A percentile compares a stretch with the other conserved stretches of the same genome.
These are phyloP conservation scores for Invenusta paracnida DNA, from an alignment of 2,888 invertebrate genomes.

Conservation along the genomic window DNA sequence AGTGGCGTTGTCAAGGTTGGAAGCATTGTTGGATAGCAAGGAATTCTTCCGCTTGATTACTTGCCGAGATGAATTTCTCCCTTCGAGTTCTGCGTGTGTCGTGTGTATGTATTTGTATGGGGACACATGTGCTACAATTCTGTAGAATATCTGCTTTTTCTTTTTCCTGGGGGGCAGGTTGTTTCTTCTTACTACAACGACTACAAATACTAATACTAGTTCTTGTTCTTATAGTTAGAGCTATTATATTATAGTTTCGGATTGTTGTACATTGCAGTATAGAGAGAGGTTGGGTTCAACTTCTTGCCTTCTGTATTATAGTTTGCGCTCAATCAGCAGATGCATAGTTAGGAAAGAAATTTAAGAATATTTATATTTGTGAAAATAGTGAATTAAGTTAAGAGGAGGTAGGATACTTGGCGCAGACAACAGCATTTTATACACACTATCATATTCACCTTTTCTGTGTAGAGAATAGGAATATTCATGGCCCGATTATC, in stretches of 20 bases:
- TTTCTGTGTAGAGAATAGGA: background rate
- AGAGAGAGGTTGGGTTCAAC: too few species aligned
- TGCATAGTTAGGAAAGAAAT: too few species aligned
- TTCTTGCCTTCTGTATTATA: too few species aligned
- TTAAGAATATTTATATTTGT: background rate
- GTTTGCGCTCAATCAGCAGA: too few species aligned
- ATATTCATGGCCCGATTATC: background rate
- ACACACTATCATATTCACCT: too few species aligned
- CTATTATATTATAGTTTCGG: too few species aligned
- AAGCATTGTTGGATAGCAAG: slow-evolving; percentile 5
- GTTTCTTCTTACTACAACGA: too few species aligned
- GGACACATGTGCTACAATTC: slow-evolving; percentile 18
- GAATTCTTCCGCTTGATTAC: slow-evolving; percentile 11
- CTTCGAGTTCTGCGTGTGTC: background rate
- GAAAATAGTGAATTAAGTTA: background rate
- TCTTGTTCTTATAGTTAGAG: too few species aligned
- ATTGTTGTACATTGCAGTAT: too few species aligned
- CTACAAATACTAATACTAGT: too few species aligned
- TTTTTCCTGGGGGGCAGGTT: too few species aligned
- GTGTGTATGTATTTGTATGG: background rate
- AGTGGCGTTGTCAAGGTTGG: slow-evolving; percentile 4
- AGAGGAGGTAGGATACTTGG: background rate
- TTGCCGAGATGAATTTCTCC: background rate
- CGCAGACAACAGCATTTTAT: too few species aligned
- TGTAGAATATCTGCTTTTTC: background rate